Conservation (phyloP, 2,888 invertebrate species). For the Drosophila neonasuta region DNA sequence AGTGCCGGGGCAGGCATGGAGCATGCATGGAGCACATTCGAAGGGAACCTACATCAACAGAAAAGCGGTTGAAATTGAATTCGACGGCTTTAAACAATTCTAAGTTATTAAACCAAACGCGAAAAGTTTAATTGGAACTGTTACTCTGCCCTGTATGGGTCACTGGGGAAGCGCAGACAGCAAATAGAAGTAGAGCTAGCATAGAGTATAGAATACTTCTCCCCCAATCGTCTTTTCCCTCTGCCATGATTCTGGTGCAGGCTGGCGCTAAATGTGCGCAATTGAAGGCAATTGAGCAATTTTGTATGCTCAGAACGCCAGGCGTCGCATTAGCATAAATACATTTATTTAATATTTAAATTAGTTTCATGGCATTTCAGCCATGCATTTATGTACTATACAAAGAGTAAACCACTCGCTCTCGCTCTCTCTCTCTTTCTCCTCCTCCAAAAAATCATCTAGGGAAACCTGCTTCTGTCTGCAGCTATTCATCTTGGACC, state of each 20-base stretch:
- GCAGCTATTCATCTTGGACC: slow-evolving; percentile 31
- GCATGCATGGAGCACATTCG: slow-evolving; percentile 41
- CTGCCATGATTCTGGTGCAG: slow-evolving; percentile 22
- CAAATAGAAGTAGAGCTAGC: slow-evolving; percentile 28
- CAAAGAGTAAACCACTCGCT: neutral
- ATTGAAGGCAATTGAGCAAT: slow-evolving; percentile 73
- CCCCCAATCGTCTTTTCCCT: neutral
- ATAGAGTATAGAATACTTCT: neutral
- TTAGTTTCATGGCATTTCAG: slow-evolving; percentile 58
- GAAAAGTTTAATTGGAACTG: slow-evolving; percentile 72
- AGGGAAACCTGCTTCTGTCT: slow-evolving; percentile 14
- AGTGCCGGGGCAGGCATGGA: slow-evolving; percentile 22
- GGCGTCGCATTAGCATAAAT: slow-evolving; percentile 69
- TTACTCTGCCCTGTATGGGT: slow-evolving; percentile 24
- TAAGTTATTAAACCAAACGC: slow-evolving; percentile 69
- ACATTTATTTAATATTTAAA: slow-evolving; percentile 76
- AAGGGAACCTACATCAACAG: slow-evolving; percentile 50
- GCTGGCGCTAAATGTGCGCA: slow-evolving; percentile 64
- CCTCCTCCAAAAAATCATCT: neutral
- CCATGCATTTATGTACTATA: slow-evolving; percentile 53
- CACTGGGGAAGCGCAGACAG: slow-evolving; percentile 32
- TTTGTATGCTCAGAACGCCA: slow-evolving; percentile 42
- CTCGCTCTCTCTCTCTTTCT: neutral
- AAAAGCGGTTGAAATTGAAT: slow-evolving; percentile 55
- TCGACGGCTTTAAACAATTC: slow-evolving; percentile 60